Evolutionary conservation across 2,888 invertebrate species (phyloP), one percentile per base, ranked within the genome.

Genomic region (Ormia ochracea): DNA sequence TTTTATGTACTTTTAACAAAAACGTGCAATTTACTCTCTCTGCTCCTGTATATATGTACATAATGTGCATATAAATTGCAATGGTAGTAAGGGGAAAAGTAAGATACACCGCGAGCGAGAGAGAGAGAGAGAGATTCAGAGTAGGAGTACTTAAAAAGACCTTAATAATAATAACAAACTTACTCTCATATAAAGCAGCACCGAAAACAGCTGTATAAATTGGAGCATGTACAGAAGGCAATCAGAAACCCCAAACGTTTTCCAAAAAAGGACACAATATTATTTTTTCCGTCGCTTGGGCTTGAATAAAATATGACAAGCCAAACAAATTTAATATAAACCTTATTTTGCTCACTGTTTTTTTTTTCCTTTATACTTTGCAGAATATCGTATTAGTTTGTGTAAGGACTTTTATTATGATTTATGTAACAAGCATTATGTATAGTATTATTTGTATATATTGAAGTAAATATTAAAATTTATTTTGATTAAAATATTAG

Each of bases 121-220:
- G 45, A 45, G 36, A 36, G n/a, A 21, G 43, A 17, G 36, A 43
- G 28, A 31, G 43, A n/a, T n/a, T n/a, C n/a, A n/a, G n/a, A n/a
- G n/a, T n/a, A n/a, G n/a, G n/a, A n/a, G n/a, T n/a, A n/a, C 7
- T 6, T 19, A 1, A 14, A 23, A 10, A 59, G 4, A 31, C 7
- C 10, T 26, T 38, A n/a, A n/a, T 21, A 48, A 69, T 45, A 45
- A 26, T 45, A 69, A 50, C 21, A 65, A 4, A 65, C 19, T 54
- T 28, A 43, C 68, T 75, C 52, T 59, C 26, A 1, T 43, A 6
- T 17, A 3, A 21, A 31, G 43, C 33, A 19, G 63, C 69, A 69
- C 61, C 28, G 23, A 63, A 50, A 76, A 63, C 76, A 76, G 76
- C 76, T 76, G 76, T 76, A 61, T n/a, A 63, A 76, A 70, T 50